Evolutionary conservation across 2,113 vertebrate genomes (phyloP), one percentile per base, ranked within the genome.

Genomic region (Xenopus laevis): DNA sequence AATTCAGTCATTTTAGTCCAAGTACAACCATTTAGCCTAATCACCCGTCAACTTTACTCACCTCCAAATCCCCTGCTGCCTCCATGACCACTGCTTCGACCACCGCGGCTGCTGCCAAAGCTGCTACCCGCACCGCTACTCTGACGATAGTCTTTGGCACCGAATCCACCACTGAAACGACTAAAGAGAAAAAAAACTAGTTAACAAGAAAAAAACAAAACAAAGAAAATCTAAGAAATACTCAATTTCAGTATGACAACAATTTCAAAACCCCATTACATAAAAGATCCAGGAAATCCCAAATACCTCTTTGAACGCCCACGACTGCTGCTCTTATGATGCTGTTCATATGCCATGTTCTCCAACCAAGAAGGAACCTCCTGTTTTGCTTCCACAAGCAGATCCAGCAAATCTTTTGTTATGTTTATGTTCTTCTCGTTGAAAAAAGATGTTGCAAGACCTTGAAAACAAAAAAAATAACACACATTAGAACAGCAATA

Each of bases 391-490:
- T 99, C 97, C 79, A 98, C 95, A 86, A 99, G 88, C 69, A 99
- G 94, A 89, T 99, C 96, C 84, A 98, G 87, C 82, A 99, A 90
- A 80, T 99, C 97, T 89, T 98, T 98, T 81, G 96, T 98, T 81
- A 99, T 98, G 84, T 98, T 99, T 84, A 88, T 81, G 81, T 99
- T 99, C 82, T 95, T 97, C 75, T 97, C 96, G 84, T 99, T 99
- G 84, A 97, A 98, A 90, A 99, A 99, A 20, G 97, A 98, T 72
- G 97, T 99, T 87, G 97, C 97, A 89, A 98, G 92, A 86, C 97
- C 97, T 99, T 79, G 40, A 20, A 46, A 0, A 73, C 30, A 11
- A 0, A 78, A 20, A 27, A 64, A 0, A 33, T 0, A 21, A n/a
- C 3, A 55, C 4, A 1, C 23, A 55, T 55, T n/a, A 55, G 7